Base-by-base conservation (phyloP, 1,140 invertebrate genomes). In the Chelonus insularis region DNA sequence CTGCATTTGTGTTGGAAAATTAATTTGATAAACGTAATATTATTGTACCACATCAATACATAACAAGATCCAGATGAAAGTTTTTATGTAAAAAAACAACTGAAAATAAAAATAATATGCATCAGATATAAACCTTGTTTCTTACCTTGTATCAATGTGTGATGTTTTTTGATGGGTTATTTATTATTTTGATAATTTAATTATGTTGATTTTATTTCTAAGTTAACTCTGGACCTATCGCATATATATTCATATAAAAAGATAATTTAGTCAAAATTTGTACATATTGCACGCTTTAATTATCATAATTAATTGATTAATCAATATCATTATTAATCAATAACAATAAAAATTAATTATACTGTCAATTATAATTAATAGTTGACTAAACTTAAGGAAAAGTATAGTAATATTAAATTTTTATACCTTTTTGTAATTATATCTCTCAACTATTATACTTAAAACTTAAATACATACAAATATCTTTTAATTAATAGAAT, bases 41-140 rank as follows among this genome's bases (percentile, higher is more conserved):
- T n/a, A n/a, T n/a, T n/a, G n/a, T n/a, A n/a, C n/a, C n/a, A n/a
- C n/a, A n/a, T n/a, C n/a, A n/a, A 79, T 77, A 79, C 75, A 79
- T 74, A 75, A 73, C 74, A 77, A 75, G 75, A 73, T 76, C 71
- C 71, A 77, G 70, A 74, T 76, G 70, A 76, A 74, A 73, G 73
- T 73, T 72, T 68, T 72, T 77, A 76, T 73, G 72, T 73, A 74
- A 70, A 75, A 77, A 78, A 79, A 78, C 78, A 76, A 73, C 72
- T 78, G 75, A 73, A 79, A 79, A 79, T 78, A 79, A 78, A 79
- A 77, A 76, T 78, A 79, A 76, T 79, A 75, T 79, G 78, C 77
- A 79, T 77, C 74, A 77, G 75, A 78, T 70, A 73, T 65, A 72
- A 63, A 68, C 68, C 68, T 74, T 66, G 62, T n/a, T n/a, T n/a